Conservation (phyloP, 2,888 invertebrate genomes). For the Dinocampus coccinellae region DNA sequence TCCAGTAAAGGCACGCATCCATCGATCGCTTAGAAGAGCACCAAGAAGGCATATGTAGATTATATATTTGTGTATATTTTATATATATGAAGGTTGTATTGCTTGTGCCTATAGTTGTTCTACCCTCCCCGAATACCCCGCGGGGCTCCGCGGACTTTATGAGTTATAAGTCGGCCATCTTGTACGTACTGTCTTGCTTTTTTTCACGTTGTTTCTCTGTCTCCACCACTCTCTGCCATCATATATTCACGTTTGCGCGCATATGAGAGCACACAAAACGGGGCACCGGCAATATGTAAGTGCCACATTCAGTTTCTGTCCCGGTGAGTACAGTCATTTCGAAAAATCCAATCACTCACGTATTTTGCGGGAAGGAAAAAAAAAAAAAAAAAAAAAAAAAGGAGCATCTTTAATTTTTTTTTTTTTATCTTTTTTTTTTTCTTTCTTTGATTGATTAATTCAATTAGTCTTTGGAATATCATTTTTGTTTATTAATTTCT, state of each 20-base stretch:
- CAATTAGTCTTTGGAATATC: background rate
- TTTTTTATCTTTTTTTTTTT: no score
- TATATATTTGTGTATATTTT: background rate
- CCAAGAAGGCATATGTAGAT: background rate
- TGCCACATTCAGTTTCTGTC: slow-evolving; percentile 59
- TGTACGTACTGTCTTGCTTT: no score
- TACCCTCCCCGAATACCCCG: background rate
- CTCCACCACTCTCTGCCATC: slow-evolving; percentile 62
- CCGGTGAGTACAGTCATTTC: slow-evolving; percentile 58
- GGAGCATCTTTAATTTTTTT: no score
- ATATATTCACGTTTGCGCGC: slow-evolving; percentile 62
- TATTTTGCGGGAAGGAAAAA: slow-evolving; percentile 12
- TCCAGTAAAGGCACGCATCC: slow-evolving; percentile 49
- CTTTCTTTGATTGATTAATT: slow-evolving; percentile 24
- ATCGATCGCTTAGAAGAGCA: slow-evolving; percentile 54
- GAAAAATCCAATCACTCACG: slow-evolving; percentile 47
- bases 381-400: background rate
- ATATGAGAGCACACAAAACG: slow-evolving; percentile 50
- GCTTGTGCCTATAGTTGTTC: background rate
- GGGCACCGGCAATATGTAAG: slow-evolving; percentile 62
- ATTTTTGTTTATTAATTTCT: no score
- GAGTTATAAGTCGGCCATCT: slow-evolving; percentile 69
- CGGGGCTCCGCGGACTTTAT: slow-evolving; percentile 57
- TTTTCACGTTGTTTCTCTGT: slow-evolving; percentile 55
- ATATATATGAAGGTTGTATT: background rate